Conservation (phyloP, 2,797 vertebrate species). For the Acanthurus tractus region DNA sequence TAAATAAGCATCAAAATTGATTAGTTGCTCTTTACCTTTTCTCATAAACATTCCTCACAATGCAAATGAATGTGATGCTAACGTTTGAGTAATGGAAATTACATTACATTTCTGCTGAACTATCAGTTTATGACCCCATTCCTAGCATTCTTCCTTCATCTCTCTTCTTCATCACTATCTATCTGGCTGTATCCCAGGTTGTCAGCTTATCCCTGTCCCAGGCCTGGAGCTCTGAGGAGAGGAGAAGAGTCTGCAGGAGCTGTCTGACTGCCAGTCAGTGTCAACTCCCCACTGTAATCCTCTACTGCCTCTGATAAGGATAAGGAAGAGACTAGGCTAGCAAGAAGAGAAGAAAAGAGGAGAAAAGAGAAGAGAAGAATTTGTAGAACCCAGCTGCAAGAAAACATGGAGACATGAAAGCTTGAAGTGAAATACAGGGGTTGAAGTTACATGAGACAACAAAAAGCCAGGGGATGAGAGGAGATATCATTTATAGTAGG, state of each 20-base stretch:
- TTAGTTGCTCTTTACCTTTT: not conserved
- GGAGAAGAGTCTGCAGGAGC: slow-evolving; percentile 68
- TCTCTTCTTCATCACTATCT: slow-evolving; percentile 58
- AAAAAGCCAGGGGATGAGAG: slow-evolving; percentile 1
- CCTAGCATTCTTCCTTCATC: slow-evolving; percentile 52
- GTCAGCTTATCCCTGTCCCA: slow-evolving; percentile 74
- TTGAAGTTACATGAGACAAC: slow-evolving; percentile 16
- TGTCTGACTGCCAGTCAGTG: slow-evolving; percentile 75
- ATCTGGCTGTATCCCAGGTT: slow-evolving; percentile 69
- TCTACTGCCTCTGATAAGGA: slow-evolving; percentile 64
- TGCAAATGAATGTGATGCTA: slow-evolving; percentile 14
- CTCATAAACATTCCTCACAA: not conserved
- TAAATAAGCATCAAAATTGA: not conserved
- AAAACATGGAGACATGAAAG: not conserved
- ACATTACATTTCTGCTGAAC: slow-evolving; percentile 21
- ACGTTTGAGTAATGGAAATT: slow-evolving; percentile 12
- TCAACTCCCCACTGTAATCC: slow-evolving; percentile 77
- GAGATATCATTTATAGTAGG: slow-evolving; percentile 28
- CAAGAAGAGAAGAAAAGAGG: slow-evolving; percentile 19
- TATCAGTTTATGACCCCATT: slow-evolving; percentile 42
- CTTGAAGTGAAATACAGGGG: slow-evolving; percentile 12
- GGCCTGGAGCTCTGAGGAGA: slow-evolving; percentile 62
- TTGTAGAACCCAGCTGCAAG: not conserved
- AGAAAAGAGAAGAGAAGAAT: slow-evolving; percentile 12
- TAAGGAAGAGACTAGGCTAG: slow-evolving; percentile 33